Conservation (phyloP, 2,888 invertebrate genomes). For the Ischnus inquisitorius region DNA sequence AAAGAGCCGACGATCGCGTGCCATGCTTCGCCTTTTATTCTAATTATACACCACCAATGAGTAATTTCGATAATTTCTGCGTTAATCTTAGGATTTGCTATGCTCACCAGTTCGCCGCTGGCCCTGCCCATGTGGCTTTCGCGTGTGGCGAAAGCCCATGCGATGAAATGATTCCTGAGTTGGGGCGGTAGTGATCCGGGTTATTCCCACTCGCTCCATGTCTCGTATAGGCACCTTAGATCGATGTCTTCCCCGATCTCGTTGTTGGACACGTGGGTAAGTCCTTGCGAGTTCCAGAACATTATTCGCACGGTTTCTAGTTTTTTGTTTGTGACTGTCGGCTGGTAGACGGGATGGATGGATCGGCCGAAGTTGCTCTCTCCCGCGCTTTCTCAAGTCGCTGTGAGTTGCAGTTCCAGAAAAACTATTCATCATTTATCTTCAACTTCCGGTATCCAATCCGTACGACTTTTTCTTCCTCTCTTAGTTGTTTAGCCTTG, state of each 20-base stretch:
- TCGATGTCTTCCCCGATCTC: neutral
- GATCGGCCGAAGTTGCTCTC: neutral
- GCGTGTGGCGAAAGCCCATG: neutral
- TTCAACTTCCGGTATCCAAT: conserved; percentile 12
- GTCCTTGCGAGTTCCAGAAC: conserved; percentile 45
- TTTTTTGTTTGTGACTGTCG: conserved; percentile 5
- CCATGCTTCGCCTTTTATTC: conserved; percentile 4
- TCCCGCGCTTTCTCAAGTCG: neutral
- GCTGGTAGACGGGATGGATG: neutral
- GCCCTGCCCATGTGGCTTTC: conserved; percentile 24
- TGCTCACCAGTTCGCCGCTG: conserved; percentile 40
- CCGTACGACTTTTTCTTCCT: neutral
- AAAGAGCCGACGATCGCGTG: conserved; percentile 27
- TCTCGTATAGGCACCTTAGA: conserved; percentile 10
- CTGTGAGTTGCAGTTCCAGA: conserved; percentile 11
- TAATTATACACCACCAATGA: conserved; percentile 30
- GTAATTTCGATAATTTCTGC: conserved; percentile 25
- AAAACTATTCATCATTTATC: neutral
- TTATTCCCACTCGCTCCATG: conserved; percentile 22
- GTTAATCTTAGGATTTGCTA: neutral
- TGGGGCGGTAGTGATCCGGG: neutral
- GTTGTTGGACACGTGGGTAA: conserved; percentile 1
- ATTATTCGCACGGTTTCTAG: neutral
- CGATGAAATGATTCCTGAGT: neutral
- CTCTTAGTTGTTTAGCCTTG: conserved; percentile 19